phyloP scores from a whole-genome alignment of 1,140 invertebrate genomes.

The Dufourea novaeangliae region DNA sequence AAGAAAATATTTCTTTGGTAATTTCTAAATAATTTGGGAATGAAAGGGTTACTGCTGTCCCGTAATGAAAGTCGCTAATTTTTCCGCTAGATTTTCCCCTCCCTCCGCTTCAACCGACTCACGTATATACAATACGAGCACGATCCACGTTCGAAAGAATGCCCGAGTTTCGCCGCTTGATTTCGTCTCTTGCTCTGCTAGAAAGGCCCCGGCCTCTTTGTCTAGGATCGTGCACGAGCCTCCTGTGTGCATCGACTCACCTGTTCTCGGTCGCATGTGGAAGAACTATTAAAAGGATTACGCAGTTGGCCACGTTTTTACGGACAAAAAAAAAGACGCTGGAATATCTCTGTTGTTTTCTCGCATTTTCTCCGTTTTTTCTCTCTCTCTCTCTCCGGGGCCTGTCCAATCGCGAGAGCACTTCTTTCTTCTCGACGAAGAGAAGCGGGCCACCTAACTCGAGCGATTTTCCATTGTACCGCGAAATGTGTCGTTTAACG shows the following conservation, averaged over 20 bases:
- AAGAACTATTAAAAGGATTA: conserved; percentile 45
- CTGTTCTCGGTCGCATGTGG: neutral
- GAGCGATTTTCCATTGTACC: conserved; percentile 32
- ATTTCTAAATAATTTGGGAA: too few species aligned
- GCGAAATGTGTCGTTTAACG: conserved; percentile 18
- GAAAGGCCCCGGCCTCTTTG: conserved; percentile 16
- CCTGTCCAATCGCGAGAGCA: conserved; percentile 17
- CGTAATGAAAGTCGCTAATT: conserved; percentile 46
- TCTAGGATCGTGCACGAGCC: neutral
- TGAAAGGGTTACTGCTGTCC: too few species aligned
- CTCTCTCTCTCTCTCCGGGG: neutral
- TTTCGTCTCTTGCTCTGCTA: conserved; percentile 19
- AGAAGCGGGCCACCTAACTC: conserved; percentile 8
- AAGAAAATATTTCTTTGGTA: too few species aligned
- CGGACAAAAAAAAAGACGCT: neutral
- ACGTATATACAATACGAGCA: neutral
- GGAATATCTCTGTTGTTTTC: conserved; percentile 1
- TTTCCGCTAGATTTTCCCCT: neutral
- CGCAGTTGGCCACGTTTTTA: conserved; percentile 1
- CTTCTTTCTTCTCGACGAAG: conserved; percentile 13
- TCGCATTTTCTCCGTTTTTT: neutral
- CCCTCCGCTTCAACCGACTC: neutral
- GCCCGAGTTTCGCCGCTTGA: conserved; percentile 41
- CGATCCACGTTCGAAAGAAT: conserved; percentile 31
- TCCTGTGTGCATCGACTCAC: neutral